Percentiles rank a stretch among this genome's conserved stretches.
Conservation (phyloP, 2,888 invertebrate genomes). For the Mythimna impura region DNA sequence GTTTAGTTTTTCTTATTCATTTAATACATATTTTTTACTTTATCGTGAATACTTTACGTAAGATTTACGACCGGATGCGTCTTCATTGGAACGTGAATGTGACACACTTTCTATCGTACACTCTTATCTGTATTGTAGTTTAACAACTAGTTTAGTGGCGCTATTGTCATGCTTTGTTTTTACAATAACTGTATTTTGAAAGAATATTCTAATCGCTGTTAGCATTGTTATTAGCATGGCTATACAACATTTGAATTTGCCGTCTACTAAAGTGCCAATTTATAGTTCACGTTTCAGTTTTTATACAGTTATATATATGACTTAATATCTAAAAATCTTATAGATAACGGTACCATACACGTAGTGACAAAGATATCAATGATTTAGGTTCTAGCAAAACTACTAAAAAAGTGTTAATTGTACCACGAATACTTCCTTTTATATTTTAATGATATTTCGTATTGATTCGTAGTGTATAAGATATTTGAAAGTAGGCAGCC, state of each 20-base stretch:
- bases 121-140: slow-evolving; percentile 85
- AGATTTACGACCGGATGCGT: slow-evolving; percentile 88
- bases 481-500: slow-evolving; percentile 69
- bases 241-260: slow-evolving; percentile 43
- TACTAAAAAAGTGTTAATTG: background rate
- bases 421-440: background rate
- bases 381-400: background rate
- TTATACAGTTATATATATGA: slow-evolving; percentile 5
- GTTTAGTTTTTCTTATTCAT: slow-evolving; percentile 74
- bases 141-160: slow-evolving; percentile 79
- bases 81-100: slow-evolving; percentile 87
- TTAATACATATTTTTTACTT: slow-evolving; percentile 75
- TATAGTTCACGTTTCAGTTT: slow-evolving; percentile 3
- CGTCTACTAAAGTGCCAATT: slow-evolving; percentile 1
- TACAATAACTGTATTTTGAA: slow-evolving; percentile 74
- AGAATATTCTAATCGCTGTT: slow-evolving; percentile 61
- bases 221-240: slow-evolving; percentile 45
- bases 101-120: slow-evolving; percentile 87
- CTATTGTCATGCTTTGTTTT: slow-evolving; percentile 79
- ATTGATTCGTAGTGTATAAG: slow-evolving; percentile 51
- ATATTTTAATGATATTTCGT: slow-evolving; percentile 21
- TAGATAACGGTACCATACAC: background rate
- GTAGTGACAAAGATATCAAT: background rate
- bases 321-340: background rate
- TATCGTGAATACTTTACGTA: slow-evolving; percentile 83